Base-by-base conservation (phyloP, 23 tunicate genomes). In the Ciona savignyi region DNA sequence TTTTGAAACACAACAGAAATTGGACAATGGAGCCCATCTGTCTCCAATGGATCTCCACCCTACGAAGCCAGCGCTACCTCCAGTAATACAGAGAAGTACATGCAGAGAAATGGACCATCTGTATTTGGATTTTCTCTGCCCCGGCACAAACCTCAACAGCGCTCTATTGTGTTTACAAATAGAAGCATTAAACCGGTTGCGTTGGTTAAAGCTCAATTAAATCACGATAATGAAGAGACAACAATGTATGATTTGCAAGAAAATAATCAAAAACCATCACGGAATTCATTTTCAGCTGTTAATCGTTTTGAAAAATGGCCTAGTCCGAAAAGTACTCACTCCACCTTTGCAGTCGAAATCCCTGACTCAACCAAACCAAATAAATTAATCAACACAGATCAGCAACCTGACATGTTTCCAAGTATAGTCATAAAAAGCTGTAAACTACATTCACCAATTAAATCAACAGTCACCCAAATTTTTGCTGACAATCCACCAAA, bases 351-450 rank as follows among this genome's bases (percentile, higher is more conserved):
- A n/a, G n/a, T n/a, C n/a, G n/a, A n/a, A 9, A 4, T 63, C 4
- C 24, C 28, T 9, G 28, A 23, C 26, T 4, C 15, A 9, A n/a
- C 28, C 4, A 25, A 63, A 25, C 67, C 26, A 4, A 63, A 63
- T 4, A n/a, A 4, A 4, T n/a, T n/a, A n/a, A 9, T 25, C 15
- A 9, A n/a, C 67, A 9, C 67, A 27, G 72, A 11, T 6, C 9
- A 68, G 9, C 72, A 68, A 31, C 32, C 68, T 27, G 87, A 75
- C 1, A 29, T 30, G 0, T 83, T 83, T 64, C 89, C 89, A 33
- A 70, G 78, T 66, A 70, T 83, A 20, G 73, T 76, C 21, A 82
- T 82, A 24, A 32, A 34, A 35, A 85, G 84, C 30, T 85, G 84
- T 62, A 85, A 77, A 0, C 31, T 85, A 35, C 91, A 78, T 67